Conservation (phyloP, 2,888 invertebrate genomes). For the Ditula angustiorana region DNA sequence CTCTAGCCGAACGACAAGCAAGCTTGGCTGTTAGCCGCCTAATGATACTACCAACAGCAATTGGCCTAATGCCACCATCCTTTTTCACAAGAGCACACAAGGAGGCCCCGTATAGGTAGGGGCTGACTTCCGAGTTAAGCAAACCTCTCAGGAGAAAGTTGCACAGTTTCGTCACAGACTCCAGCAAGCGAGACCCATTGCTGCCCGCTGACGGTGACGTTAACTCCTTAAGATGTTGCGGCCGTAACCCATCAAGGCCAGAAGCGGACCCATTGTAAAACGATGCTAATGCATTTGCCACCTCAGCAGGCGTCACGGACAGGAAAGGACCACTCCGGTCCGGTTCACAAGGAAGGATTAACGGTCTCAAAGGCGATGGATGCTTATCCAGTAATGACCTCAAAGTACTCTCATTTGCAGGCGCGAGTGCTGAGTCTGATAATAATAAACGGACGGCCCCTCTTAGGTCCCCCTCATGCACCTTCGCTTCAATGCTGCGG, state of each 20-base stretch:
- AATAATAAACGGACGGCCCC: conserved; percentile 12
- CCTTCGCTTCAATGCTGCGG: conserved; percentile 4
- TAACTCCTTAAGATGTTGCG: conserved; percentile 26
- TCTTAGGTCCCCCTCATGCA: conserved; percentile 21
- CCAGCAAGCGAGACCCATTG: neutral
- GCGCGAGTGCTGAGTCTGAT: conserved; percentile 33
- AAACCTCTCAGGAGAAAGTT: conserved; percentile 20
- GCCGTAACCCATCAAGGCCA: conserved; percentile 35
- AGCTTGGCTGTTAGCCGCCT: conserved; percentile 16
- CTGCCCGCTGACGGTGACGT: conserved; percentile 3
- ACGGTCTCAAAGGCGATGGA: conserved; percentile 26
- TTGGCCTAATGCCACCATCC: conserved; percentile 29
- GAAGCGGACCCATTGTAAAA: conserved; percentile 38
- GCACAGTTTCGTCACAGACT: conserved; percentile 5
- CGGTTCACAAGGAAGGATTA: conserved; percentile 1
- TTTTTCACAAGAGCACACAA: conserved; percentile 17
- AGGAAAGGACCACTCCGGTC: neutral
- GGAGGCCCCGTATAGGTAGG: conserved; percentile 5
- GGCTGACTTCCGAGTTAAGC: conserved; percentile 11
- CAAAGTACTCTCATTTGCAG: conserved; percentile 7
- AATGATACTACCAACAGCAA: conserved; percentile 13
- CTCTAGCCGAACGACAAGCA: conserved; percentile 15
- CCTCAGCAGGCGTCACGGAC: conserved; percentile 11
- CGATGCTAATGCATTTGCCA: conserved; percentile 4
- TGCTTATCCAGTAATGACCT: conserved; percentile 17